A percentile compares a stretch with the other conserved stretches of the same genome.
Conservation (phyloP, 92 coral and sea anemone species). For the Phenganax marumi region DNA sequence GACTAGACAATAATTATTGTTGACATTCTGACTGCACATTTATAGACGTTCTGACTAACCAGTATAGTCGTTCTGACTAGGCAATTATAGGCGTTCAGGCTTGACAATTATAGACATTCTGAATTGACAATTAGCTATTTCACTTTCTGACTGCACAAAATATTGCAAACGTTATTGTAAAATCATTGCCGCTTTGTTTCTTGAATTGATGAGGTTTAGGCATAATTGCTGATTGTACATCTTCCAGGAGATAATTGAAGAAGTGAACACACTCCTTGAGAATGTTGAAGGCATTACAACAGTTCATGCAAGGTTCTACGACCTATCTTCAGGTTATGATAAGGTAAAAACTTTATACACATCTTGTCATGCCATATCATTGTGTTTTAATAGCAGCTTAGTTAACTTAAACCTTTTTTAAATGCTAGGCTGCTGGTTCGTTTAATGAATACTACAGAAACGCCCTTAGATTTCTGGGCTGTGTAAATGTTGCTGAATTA, state of each 20-base stretch:
- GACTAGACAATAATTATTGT: too few species aligned
- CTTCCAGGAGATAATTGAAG: slow-evolving; percentile 66
- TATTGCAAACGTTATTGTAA: too few species aligned
- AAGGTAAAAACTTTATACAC: slow-evolving; percentile 56
- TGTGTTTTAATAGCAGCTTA: neutral
- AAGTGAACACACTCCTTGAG: slow-evolving; percentile 84
- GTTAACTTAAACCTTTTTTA: neutral
- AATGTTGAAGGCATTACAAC: slow-evolving; percentile 93
- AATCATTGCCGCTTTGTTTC: too few species aligned
- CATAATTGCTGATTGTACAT: neutral
- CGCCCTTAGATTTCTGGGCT: slow-evolving; percentile 91
- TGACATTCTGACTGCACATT: too few species aligned
- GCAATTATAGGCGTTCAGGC: too few species aligned
- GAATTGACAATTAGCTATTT: neutral
- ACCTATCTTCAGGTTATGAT: slow-evolving; percentile 85
- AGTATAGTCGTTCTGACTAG: too few species aligned
- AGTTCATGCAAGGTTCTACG: slow-evolving; percentile 91
- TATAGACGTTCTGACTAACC: too few species aligned
- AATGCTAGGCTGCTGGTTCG: slow-evolving; percentile 69
- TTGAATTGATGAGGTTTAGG: too few species aligned
- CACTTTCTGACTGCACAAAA: neutral
- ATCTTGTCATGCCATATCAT: neutral
- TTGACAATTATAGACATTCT: too few species aligned
- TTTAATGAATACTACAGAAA: slow-evolving; percentile 94
- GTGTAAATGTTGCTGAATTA: slow-evolving; percentile 71